Evolutionary conservation across 2,888 invertebrate species (phyloP).

Genomic region (Glomeris marginata): DNA sequence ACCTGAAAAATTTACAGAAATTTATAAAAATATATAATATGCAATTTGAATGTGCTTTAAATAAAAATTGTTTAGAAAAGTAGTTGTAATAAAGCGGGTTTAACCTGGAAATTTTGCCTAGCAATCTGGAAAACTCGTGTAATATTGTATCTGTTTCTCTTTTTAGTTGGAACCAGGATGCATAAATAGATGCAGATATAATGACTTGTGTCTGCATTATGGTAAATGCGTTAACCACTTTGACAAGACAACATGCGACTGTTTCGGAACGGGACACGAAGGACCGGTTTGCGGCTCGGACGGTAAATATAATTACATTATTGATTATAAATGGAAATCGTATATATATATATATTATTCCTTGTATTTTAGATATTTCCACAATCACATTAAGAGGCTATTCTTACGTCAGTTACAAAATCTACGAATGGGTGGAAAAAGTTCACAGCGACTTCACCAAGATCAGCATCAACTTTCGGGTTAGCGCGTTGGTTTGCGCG

Average conservation of each 20-base stretch:
- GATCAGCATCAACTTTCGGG: slow-evolving; percentile 77
- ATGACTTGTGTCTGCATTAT: slow-evolving; percentile 73
- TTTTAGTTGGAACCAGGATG: slow-evolving; percentile 9
- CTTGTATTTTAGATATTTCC: slow-evolving; percentile 51
- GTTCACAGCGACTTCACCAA: slow-evolving; percentile 74
- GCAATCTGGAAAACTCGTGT: not conserved
- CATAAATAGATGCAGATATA: slow-evolving; percentile 28
- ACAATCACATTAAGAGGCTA: slow-evolving; percentile 74
- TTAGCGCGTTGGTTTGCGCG: slow-evolving; percentile 26
- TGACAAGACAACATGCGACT: slow-evolving; percentile 75
- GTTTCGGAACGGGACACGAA: slow-evolving; percentile 81
- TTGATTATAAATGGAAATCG: not conserved
- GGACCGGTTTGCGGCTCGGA: slow-evolving; percentile 82
- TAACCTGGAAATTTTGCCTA: not conserved
- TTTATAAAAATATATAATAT: no score
- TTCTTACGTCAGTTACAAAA: slow-evolving; percentile 79
- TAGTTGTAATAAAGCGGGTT: no score
- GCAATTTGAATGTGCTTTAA: no score
- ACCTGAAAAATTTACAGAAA: no score
- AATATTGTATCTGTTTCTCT: not conserved
- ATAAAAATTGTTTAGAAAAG: no score
- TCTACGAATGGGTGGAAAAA: slow-evolving; percentile 83
- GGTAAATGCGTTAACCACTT: slow-evolving; percentile 85
- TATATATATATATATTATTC: not conserved
- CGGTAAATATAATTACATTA: slow-evolving; percentile 47